Percentiles rank a stretch among this genome's conserved stretches.
These are phyloP conservation scores for Diloba caeruleocephala DNA, from an alignment of 2,888 invertebrate species.

Conservation along the genomic window DNA sequence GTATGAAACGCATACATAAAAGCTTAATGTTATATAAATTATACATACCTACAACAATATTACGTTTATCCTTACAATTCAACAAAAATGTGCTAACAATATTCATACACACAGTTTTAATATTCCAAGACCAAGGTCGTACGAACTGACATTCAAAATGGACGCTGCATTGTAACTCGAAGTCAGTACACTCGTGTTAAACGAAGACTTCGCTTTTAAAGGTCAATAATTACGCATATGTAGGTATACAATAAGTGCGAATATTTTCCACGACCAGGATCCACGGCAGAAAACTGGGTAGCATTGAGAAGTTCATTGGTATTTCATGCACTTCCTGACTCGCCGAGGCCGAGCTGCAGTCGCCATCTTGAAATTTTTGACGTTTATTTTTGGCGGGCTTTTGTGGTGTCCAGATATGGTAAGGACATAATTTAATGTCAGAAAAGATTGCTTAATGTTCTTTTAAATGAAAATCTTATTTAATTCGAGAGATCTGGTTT, in stretches of 20 bases:
- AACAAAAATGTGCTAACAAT: constrained; percentile 47
- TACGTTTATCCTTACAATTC: constrained; percentile 16
- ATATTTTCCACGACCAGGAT: constrained; percentile 72
- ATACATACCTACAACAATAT: constrained; percentile 1
- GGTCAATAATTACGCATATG: constrained; percentile 67
- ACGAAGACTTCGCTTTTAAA: constrained; percentile 69
- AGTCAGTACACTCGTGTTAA: constrained; percentile 52
- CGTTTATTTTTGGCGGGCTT: constrained; percentile 86
- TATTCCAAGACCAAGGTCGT: constrained; percentile 63
- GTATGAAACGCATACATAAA: too few relatives aligned
- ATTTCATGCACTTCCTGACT: constrained; percentile 87
- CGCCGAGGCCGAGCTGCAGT: constrained; percentile 76
- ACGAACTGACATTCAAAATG: constrained; percentile 64
- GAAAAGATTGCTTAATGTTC: constrained; percentile 44
- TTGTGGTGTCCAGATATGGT: constrained; percentile 71
- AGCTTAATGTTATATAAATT: background rate
- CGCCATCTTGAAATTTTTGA: constrained; percentile 85
- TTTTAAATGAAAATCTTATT: constrained; percentile 38
- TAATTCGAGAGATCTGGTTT: constrained; percentile 24
- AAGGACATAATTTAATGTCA: constrained; percentile 58
- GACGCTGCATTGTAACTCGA: constrained; percentile 58
- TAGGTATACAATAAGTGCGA: constrained; percentile 63
- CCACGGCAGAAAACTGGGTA: constrained; percentile 75
- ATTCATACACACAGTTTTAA: constrained; percentile 41
- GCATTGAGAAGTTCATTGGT: constrained; percentile 88